phyloP scores from a whole-genome alignment of 2,113 vertebrate species.

The Tetrao urogallus region DNA sequence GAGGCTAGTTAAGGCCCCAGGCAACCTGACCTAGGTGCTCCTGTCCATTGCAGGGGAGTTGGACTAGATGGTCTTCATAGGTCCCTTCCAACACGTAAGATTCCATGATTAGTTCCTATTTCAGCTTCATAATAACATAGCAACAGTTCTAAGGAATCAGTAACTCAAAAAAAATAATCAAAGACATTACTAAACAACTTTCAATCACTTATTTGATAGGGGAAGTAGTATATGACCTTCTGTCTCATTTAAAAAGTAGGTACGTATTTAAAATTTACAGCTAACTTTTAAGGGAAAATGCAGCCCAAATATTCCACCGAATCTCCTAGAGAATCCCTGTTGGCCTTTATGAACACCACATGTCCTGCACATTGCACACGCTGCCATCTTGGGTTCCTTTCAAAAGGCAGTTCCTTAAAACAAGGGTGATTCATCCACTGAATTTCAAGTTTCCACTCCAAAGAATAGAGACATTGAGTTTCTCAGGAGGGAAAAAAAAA shows the following conservation, averaged over 20 bases:
- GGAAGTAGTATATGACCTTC: not conserved
- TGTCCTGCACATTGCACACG: not conserved
- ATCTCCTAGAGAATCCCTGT: not conserved
- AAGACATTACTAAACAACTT: not conserved
- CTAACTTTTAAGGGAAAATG: not conserved
- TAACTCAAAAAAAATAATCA: not conserved
- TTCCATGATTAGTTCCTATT: not conserved
- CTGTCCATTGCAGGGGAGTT: too few species aligned
- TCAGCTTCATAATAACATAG: not conserved
- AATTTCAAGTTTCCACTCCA: conserved; percentile 6
- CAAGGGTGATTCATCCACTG: not conserved
- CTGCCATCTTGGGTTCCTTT: not conserved
- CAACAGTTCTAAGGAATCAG: not conserved
- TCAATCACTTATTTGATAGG: not conserved
- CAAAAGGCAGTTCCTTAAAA: not conserved
- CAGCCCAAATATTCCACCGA: not conserved
- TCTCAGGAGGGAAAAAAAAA: not conserved
- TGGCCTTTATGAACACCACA: not conserved
- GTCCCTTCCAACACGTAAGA: too few species aligned
- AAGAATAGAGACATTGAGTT: not conserved
- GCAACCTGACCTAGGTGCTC: too few species aligned
- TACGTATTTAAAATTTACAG: not conserved
- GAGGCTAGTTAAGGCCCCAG: too few species aligned
- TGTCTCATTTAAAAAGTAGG: not conserved
- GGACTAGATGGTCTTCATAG: too few species aligned